phyloP scores from a whole-genome alignment of 2,888 invertebrate species.

The Drosophila subquinaria region DNA sequence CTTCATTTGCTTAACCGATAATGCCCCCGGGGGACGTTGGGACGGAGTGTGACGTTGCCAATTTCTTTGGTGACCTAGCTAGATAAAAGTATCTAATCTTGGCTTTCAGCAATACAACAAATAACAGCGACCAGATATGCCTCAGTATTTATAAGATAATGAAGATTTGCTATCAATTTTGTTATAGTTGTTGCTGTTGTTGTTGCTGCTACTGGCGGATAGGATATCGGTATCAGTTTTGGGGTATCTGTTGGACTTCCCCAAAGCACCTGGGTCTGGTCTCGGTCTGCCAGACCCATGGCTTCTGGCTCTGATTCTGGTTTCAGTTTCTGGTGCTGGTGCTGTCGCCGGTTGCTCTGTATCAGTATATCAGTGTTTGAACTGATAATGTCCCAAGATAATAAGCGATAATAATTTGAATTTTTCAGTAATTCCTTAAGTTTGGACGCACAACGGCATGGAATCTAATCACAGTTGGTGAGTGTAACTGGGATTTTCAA shows the following conservation, averaged over 20 bases:
- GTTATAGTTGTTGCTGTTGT: conserved; percentile 17
- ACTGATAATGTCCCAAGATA: conserved; percentile 85
- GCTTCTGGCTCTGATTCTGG: conserved; percentile 25
- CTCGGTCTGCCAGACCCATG: conserved; percentile 15
- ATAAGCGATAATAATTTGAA: conserved; percentile 85
- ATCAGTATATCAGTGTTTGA: conserved; percentile 85
- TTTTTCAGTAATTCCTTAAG: conserved; percentile 84
- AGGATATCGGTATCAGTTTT: conserved; percentile 81
- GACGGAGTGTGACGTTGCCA: conserved; percentile 61
- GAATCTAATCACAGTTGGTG: conserved; percentile 85
- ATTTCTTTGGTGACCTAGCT: conserved; percentile 82
- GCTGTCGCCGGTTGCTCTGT: conserved; percentile 61
- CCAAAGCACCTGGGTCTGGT: conserved; percentile 46
- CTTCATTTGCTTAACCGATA: conserved; percentile 78
- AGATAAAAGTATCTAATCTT: conserved; percentile 85
- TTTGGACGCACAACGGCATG: conserved; percentile 77
- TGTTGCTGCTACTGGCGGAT: conserved; percentile 39
- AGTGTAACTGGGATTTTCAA: conserved; percentile 84
- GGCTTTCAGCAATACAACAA: conserved; percentile 75
- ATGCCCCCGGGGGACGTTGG: conserved; percentile 26
- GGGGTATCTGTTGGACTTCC: conserved; percentile 67
- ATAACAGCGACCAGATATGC: conserved; percentile 52
- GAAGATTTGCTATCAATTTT: conserved; percentile 85
- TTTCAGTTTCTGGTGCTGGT: conserved; percentile 38
- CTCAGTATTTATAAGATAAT: conserved; percentile 82